Evolutionary conservation across 2,888 invertebrate genomes (phyloP).

Genomic region (Magallana nippona): DNA sequence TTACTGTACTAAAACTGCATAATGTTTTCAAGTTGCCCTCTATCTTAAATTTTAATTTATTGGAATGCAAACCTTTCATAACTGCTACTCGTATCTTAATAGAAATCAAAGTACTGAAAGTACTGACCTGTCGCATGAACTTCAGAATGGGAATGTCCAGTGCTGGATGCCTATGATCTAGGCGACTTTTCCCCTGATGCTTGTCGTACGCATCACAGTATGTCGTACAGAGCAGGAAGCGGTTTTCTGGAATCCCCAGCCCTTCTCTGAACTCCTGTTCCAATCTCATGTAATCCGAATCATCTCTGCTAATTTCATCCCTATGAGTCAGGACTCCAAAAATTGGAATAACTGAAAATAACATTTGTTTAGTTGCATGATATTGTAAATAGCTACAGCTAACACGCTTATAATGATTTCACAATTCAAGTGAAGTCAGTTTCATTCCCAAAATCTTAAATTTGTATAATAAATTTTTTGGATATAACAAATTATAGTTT

Average conservation of each 20-base stretch:
- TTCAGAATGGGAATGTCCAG: slow-evolving; percentile 29
- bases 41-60: too few species aligned
- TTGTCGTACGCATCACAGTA: slow-evolving; percentile 37
- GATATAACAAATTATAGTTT: too few species aligned
- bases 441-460: too few species aligned
- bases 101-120: too few species aligned
- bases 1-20: too few species aligned
- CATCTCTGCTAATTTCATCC: not conserved
- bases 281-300: not conserved
- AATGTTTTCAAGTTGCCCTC: too few species aligned
- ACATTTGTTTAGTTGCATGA: not conserved
- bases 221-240: slow-evolving; percentile 35
- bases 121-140: slow-evolving; percentile 36
- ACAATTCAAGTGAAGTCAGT: too few species aligned
- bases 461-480: too few species aligned
- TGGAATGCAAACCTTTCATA: too few species aligned
- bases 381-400: not conserved
- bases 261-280: slow-evolving; percentile 5
- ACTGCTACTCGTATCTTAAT: too few species aligned
- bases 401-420: too few species aligned
- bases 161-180: slow-evolving; percentile 31
- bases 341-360: slow-evolving; percentile 27
- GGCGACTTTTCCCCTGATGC: not conserved
- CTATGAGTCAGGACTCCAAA: slow-evolving; percentile 35
- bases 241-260: not conserved